Evolutionary conservation across 2,888 invertebrate genomes (phyloP).

Genomic region (Agonopterix arenella): DNA sequence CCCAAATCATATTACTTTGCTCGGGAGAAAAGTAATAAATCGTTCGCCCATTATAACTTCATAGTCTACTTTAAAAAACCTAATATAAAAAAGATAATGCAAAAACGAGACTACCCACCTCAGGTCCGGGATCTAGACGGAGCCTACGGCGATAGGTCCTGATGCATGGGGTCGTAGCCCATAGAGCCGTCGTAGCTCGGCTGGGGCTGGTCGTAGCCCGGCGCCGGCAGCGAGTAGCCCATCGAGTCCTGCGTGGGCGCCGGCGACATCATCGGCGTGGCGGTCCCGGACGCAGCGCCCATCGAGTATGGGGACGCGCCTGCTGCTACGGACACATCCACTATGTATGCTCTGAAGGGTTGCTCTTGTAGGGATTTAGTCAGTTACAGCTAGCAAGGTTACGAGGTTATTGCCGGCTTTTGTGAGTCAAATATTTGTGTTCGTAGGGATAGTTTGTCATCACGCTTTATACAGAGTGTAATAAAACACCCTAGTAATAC

Average conservation of each 20-base stretch:
- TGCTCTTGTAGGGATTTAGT: no score
- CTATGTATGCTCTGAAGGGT: no score
- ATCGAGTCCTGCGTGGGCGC: constrained; percentile 95
- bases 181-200: constrained; percentile 92
- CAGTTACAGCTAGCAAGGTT: no score
- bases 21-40: no score
- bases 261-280: constrained; percentile 97
- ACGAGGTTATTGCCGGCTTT: no score
- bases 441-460: no score
- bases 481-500: no score
- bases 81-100: background rate
- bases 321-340: constrained; percentile 52
- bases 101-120: constrained; percentile 6
- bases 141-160: constrained; percentile 83
- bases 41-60: no score
- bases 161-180: constrained; percentile 95
- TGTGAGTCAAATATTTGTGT: no score
- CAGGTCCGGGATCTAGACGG: constrained; percentile 6
- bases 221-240: constrained; percentile 95
- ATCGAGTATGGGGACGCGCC: constrained; percentile 92
- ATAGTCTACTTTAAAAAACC: no score
- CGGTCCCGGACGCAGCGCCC: constrained; percentile 92
- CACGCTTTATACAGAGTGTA: no score
- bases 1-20: no score
- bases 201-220: constrained; percentile 93